phyloP scores from a whole-genome alignment of 2,888 invertebrate genomes.

The Vannuccia rotundouncinata region DNA sequence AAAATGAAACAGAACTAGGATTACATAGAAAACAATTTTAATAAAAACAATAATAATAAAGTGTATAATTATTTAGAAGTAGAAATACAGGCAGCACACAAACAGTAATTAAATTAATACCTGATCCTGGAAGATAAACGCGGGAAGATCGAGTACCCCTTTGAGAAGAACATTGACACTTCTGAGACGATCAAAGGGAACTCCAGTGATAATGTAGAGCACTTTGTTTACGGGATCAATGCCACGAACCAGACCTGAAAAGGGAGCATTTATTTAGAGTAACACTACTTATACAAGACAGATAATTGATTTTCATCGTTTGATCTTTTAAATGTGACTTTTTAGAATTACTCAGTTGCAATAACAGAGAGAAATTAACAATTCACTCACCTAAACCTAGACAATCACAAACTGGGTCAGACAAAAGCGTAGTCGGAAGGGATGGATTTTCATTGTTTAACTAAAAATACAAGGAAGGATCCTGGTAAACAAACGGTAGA shows the following conservation, averaged over 20 bases:
- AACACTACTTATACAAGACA: no score
- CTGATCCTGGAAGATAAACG: conserved; percentile 45
- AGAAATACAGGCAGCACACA: no score
- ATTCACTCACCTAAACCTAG: conserved; percentile 48
- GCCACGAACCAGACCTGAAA: conserved; percentile 47
- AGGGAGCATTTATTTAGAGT: no score
- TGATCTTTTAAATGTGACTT: no score
- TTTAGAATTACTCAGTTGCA: no score
- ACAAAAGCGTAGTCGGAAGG: conserved; percentile 43
- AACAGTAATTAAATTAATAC: conserved; percentile 41
- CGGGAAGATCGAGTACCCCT: conserved; percentile 46
- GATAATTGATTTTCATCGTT: no score
- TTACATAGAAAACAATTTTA: no score
- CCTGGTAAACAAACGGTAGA: no score
- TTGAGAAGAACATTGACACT: conserved; percentile 47
- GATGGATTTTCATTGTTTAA: conserved; percentile 38
- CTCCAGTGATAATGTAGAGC: conserved; percentile 46
- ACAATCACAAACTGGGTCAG: conserved; percentile 46
- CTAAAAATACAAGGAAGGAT: background rate
- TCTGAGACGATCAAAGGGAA: conserved; percentile 42
- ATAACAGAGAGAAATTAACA: no score
- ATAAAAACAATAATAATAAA: no score
- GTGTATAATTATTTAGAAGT: no score
- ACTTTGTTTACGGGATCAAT: conserved; percentile 45
- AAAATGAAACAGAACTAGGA: no score